These are phyloP conservation scores for Hyles euphorbiae DNA, from an alignment of 1,140 invertebrate genomes.

Conservation along the genomic window DNA sequence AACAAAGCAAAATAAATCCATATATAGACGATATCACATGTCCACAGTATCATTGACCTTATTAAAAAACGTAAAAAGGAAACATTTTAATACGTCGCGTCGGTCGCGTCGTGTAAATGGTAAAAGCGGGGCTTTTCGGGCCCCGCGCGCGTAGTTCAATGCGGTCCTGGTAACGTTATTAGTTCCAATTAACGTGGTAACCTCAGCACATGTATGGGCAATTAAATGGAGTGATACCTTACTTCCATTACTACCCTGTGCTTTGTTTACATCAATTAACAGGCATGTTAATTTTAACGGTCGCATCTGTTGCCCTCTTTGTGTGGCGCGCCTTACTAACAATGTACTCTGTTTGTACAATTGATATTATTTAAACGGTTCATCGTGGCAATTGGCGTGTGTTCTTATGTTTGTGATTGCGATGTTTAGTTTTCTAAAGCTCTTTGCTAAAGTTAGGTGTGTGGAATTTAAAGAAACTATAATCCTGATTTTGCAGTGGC, in stretches of 20 bases:
- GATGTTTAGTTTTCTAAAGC: no score
- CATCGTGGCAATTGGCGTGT: not conserved
- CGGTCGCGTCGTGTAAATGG: no score
- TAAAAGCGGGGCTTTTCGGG: no score
- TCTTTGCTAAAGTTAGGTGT: no score
- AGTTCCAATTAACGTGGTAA: constrained; percentile 66
- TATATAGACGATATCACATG: no score
- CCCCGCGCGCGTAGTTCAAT: constrained; percentile 12
- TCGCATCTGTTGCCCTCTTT: constrained; percentile 22
- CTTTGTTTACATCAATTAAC: constrained; percentile 65
- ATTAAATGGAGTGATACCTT: constrained; percentile 71
- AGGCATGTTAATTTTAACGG: constrained; percentile 44
- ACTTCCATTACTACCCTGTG: constrained; percentile 61
- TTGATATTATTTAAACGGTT: constrained; percentile 8
- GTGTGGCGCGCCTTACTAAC: constrained; percentile 19
- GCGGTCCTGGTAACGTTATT: constrained; percentile 53
- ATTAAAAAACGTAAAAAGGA: no score
- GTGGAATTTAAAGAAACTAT: no score
- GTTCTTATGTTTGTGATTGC: not conserved
- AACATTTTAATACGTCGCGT: no score
- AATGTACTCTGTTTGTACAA: constrained; percentile 8
- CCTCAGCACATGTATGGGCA: constrained; percentile 66
- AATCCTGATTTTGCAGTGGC: no score
- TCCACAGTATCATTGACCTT: no score
- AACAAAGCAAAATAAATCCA: no score